These are phyloP conservation scores for Pristiophorus japonicus DNA, from an alignment of 2,113 vertebrate species.

Conservation along the genomic window DNA sequence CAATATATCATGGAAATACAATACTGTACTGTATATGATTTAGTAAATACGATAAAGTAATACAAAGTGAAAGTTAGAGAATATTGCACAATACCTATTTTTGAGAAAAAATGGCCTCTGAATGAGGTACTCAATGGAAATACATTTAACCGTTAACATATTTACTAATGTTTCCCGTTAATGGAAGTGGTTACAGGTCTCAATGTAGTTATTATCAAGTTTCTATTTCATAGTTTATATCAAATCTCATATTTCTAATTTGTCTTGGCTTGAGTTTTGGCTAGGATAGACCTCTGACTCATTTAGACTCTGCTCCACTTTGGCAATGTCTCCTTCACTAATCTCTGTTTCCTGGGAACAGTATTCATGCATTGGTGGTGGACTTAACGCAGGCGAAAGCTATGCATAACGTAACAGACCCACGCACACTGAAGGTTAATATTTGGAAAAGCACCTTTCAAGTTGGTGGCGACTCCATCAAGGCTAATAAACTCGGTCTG, in stretches of 20 bases:
- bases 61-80: not conserved
- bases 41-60: too few species aligned
- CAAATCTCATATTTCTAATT: constrained; percentile 2
- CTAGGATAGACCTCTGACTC: not conserved
- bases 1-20: not conserved
- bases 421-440: not conserved
- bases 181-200: not conserved
- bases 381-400: not conserved
- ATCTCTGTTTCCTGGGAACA: not conserved
- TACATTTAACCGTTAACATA: not conserved
- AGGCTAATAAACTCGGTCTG: not conserved
- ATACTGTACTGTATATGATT: not conserved
- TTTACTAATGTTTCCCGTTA: not conserved
- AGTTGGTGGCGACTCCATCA: not conserved
- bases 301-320: not conserved
- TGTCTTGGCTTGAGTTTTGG: not conserved
- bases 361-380: not conserved
- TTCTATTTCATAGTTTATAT: not conserved
- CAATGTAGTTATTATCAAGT: not conserved
- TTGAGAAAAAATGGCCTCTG: not conserved
- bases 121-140: too few species aligned
- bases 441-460: not conserved
- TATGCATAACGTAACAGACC: not conserved
- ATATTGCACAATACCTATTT: not conserved
- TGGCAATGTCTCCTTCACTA: not conserved